Conservation (phyloP, 30 jellyfish, hydroid and myxozoan species). For the Chrysaora quinquecirrha region DNA sequence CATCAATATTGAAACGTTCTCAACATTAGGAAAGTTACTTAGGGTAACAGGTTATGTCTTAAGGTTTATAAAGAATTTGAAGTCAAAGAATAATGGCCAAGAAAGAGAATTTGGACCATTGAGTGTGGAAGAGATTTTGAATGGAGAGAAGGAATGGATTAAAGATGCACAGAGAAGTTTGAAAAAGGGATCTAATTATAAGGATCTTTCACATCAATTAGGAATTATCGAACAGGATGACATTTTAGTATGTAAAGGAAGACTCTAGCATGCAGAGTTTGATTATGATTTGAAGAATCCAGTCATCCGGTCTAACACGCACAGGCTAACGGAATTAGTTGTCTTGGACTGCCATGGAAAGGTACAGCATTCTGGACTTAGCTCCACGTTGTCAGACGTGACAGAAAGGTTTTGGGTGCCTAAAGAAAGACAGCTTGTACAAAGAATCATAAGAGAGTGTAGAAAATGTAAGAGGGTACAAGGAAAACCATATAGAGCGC, state of each 20-base stretch:
- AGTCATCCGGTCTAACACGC: conserved; percentile 1
- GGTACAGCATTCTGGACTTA: conserved; percentile 20
- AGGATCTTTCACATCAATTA: background rate
- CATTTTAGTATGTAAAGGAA: conserved; percentile 5
- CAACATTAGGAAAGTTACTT: background rate
- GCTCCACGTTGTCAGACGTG: conserved; percentile 30
- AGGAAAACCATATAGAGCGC: conserved; percentile 35
- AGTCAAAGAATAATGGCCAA: background rate
- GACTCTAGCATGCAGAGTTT: background rate
- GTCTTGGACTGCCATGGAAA: conserved; percentile 4
- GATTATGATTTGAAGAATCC: background rate
- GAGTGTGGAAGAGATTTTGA: conserved; percentile 9
- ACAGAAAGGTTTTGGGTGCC: conserved; percentile 41
- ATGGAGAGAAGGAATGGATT: background rate
- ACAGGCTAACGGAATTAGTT: conserved; percentile 4
- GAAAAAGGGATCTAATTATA: background rate
- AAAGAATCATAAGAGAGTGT: conserved; percentile 4
- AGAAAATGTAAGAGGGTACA: conserved; percentile 10
- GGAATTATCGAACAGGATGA: background rate
- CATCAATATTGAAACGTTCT: conserved; percentile 1
- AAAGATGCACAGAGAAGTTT: background rate
- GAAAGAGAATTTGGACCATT: background rate
- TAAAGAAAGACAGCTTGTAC: conserved; percentile 44
- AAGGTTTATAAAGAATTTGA: background rate
- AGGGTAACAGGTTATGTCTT: background rate